Conservation (phyloP, 2,888 invertebrate genomes). For the Byasa hedistus region DNA sequence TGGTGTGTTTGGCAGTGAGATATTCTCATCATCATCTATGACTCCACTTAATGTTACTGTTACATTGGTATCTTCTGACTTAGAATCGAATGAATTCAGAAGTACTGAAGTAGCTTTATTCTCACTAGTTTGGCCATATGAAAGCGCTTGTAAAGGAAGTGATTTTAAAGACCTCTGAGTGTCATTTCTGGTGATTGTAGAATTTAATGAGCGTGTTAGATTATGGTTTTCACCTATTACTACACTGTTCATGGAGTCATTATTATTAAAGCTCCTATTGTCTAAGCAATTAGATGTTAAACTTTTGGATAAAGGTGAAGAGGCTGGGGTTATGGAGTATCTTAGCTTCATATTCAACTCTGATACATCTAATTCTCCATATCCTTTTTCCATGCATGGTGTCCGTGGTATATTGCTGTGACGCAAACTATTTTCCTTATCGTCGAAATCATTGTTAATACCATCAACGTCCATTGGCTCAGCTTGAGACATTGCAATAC, state of each 20-base stretch:
- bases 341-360: slow-evolving; percentile 72
- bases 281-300: slow-evolving; percentile 54
- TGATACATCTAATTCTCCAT: slow-evolving; percentile 69
- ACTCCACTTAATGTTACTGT: slow-evolving; percentile 48
- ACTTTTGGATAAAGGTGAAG: slow-evolving; percentile 72
- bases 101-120: slow-evolving; percentile 48
- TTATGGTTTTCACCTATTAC: slow-evolving; percentile 46
- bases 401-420: slow-evolving; percentile 60
- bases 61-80: slow-evolving; percentile 42
- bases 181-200: slow-evolving; percentile 54
- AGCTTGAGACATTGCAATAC: slow-evolving; percentile 58
- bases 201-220: slow-evolving; percentile 61
- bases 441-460: slow-evolving; percentile 64
- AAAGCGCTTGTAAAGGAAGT: slow-evolving; percentile 56
- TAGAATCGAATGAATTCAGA: slow-evolving; percentile 46
- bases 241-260: slow-evolving; percentile 45
- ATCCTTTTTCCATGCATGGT: slow-evolving; percentile 65
- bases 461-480: slow-evolving; percentile 71
- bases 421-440: slow-evolving; percentile 68
- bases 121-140: slow-evolving; percentile 48
- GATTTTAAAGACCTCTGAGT: slow-evolving; percentile 50
- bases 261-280: slow-evolving; percentile 46
- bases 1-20: slow-evolving; percentile 59
- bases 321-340: slow-evolving; percentile 65
- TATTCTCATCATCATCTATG: slow-evolving; percentile 57